Conservation (phyloP, 1,140 invertebrate genomes). For the Drosophila dunni region DNA sequence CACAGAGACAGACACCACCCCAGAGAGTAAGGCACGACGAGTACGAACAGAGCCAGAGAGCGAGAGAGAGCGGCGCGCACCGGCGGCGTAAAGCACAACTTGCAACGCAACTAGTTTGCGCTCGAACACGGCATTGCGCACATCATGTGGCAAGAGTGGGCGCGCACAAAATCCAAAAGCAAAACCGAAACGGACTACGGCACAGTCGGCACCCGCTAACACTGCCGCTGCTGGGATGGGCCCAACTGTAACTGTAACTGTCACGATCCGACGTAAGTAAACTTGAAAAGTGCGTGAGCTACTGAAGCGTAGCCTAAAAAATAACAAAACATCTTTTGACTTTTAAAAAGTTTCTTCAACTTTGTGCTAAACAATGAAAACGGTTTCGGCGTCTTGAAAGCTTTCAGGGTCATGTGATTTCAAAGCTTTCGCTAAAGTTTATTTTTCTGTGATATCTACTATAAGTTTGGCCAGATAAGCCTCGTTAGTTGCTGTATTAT, state of each 20-base stretch:
- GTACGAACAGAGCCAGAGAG: no score
- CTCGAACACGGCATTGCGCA: conserved; percentile 79
- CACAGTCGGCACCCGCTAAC: conserved; percentile 9
- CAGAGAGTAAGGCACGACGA: not conserved
- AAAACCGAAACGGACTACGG: not conserved
- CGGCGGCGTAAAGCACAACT: conserved; percentile 55
- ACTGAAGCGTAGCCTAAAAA: conserved; percentile 5
- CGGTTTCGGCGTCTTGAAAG: conserved; percentile 15
- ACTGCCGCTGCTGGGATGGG: not conserved
- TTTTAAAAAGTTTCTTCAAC: conserved; percentile 24
- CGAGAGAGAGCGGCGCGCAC: conserved; percentile 1
- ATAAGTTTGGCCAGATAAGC: not conserved
- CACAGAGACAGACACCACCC: conserved; percentile 43
- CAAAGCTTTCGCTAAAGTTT: not conserved
- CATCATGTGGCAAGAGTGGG: conserved; percentile 81
- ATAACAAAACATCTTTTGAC: conserved; percentile 28
- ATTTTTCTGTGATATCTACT: not conserved
- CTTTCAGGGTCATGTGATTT: conserved; percentile 27
- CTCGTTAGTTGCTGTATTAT: not conserved
- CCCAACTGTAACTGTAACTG: not conserved
- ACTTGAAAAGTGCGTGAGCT: conserved; percentile 22
- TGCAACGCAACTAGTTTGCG: conserved; percentile 83
- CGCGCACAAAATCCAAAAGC: conserved; percentile 62
- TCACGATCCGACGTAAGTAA: conserved; percentile 3
- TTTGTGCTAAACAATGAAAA: conserved; percentile 28